These are phyloP conservation scores for Anguilla obscura DNA, from an alignment of 2,797 vertebrate species.

Conservation along the genomic window DNA sequence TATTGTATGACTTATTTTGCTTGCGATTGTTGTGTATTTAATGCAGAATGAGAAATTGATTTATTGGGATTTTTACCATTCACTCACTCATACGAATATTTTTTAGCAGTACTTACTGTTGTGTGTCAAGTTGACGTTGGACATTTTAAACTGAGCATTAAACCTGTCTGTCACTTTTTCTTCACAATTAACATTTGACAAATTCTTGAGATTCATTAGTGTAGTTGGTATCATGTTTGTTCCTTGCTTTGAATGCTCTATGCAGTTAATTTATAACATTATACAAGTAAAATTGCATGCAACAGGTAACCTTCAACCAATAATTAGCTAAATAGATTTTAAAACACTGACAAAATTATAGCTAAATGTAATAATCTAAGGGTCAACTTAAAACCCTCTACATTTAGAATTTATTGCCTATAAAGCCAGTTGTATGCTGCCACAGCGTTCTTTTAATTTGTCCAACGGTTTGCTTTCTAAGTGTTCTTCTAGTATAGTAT, in stretches of 20 bases:
- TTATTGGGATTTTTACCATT: too few relatives aligned
- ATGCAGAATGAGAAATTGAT: background rate
- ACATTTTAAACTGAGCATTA: conserved; percentile 37
- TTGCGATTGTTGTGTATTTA: background rate
- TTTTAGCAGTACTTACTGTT: background rate
- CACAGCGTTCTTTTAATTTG: conserved; percentile 26
- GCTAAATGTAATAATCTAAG: background rate
- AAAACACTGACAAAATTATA: background rate
- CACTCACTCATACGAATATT: background rate
- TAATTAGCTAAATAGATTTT: background rate
- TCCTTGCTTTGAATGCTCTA: background rate
- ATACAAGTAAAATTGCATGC: background rate
- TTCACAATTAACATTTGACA: background rate
- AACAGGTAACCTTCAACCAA: background rate
- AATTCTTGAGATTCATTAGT: background rate
- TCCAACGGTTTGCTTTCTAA: conserved; percentile 26
- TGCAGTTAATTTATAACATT: background rate
- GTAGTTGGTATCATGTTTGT: background rate
- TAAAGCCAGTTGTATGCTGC: conserved; percentile 20
- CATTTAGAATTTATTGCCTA: background rate
- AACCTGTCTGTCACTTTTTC: background rate
- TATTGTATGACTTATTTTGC: background rate
- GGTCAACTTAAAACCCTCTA: conserved; percentile 39
- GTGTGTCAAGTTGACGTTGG: conserved; percentile 9
- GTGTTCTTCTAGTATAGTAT: background rate